phyloP scores from a whole-genome alignment of 2,113 vertebrate species.

The Pseudopodoces humilis region DNA sequence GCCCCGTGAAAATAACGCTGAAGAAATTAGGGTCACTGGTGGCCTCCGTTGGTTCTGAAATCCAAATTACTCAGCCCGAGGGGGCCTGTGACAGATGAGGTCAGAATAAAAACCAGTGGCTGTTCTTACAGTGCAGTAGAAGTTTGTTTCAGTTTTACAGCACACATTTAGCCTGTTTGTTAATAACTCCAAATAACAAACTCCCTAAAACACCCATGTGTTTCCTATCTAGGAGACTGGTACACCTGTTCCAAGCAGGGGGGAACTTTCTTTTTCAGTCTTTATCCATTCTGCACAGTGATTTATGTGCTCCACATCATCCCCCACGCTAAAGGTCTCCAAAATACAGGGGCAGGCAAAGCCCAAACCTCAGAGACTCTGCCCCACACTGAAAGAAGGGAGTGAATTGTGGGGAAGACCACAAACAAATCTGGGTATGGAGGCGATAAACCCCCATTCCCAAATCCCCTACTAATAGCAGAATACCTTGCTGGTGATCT shows the following conservation, averaged over 20 bases:
- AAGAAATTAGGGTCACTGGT: background rate
- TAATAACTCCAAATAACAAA: background rate
- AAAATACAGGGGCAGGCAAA: background rate
- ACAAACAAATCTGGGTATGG: background rate
- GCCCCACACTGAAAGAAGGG: background rate
- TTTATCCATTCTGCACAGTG: background rate
- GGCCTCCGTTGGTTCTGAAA: slow-evolving; percentile 13
- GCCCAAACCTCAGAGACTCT: background rate
- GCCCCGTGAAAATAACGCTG: background rate
- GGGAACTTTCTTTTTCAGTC: background rate
- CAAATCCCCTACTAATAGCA: background rate
- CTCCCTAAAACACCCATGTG: background rate
- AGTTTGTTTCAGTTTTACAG: background rate
- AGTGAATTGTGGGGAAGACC: background rate
- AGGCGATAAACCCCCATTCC: no score
- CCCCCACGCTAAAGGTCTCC: background rate
- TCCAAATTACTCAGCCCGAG: background rate
- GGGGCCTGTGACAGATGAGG: background rate
- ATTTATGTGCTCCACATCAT: background rate
- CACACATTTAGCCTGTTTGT: background rate
- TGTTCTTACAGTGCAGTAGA: background rate
- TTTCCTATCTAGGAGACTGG: background rate
- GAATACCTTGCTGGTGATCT: background rate
- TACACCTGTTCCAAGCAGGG: background rate
- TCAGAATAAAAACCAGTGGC: background rate